Percentiles rank a stretch among this genome's conserved stretches.
phyloP scores from a whole-genome alignment of 64 coral and sea anemone genomes.

The Actinia tenebrosa region DNA sequence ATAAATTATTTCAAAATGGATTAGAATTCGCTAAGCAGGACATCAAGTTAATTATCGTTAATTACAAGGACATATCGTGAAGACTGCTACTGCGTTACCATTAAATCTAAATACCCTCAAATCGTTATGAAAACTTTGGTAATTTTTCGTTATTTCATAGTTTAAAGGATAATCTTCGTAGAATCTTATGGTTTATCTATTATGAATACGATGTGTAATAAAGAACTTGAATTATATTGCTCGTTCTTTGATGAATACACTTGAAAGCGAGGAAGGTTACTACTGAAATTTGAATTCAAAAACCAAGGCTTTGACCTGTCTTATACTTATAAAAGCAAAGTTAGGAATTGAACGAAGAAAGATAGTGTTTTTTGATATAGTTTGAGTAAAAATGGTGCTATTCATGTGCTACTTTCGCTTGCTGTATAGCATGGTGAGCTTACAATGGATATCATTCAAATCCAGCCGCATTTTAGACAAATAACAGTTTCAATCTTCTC shows the following conservation, averaged over 20 bases:
- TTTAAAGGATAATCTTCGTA: neutral
- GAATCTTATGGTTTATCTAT: neutral
- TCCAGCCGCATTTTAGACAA: neutral
- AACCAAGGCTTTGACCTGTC: neutral
- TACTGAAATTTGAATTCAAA: neutral
- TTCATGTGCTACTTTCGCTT: neutral
- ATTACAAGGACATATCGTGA: neutral
- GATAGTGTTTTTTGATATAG: neutral
- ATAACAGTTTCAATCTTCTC: neutral
- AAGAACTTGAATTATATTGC: neutral
- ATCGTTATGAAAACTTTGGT: neutral
- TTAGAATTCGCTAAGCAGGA: conserved; percentile 1
- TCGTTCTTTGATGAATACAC: neutral
- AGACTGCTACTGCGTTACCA: neutral
- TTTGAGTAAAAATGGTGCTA: neutral
- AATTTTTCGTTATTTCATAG: neutral
- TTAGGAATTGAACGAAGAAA: neutral
- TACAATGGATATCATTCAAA: neutral
- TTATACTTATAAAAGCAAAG: neutral
- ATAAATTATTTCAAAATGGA: neutral
- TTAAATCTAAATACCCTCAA: neutral
- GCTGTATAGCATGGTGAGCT: neutral
- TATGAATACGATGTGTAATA: neutral
- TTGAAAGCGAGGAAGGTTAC: neutral
- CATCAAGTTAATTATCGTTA: conserved; percentile 13